A percentile compares a stretch with the other conserved stretches of the same genome.
phyloP scores from a whole-genome alignment of 1,140 invertebrate species.

The Potamilus streckersoni region DNA sequence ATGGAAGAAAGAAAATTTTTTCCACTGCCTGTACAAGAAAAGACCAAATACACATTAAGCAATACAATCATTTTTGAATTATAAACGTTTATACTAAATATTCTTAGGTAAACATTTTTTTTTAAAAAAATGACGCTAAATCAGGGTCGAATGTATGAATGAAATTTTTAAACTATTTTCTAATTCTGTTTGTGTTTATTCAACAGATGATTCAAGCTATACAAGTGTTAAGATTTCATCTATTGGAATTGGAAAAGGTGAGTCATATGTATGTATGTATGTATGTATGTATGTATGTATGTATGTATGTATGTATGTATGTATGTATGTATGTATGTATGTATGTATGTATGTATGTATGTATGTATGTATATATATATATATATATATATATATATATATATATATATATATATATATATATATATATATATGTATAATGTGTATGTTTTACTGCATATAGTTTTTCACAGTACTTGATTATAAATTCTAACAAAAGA shows the following conservation, averaged over 20 bases:
- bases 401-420: background rate
- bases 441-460: no score
- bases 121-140: background rate
- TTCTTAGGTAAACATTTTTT: background rate
- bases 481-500: no score
- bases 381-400: no score
- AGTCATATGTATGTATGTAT: slow-evolving; percentile 67
- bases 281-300: background rate
- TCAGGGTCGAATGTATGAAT: background rate
- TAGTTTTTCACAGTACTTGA: no score
- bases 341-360: background rate
- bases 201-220: slow-evolving; percentile 99
- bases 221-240: slow-evolving; percentile 99
- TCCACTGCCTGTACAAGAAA: no score
- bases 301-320: background rate
- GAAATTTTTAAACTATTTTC: background rate
- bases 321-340: background rate
- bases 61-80: no score
- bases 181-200: slow-evolving; percentile 60
- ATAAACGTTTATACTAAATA: no score
- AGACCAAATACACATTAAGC: no score
- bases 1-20: no score
- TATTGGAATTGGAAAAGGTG: slow-evolving; percentile 99
- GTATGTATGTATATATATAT: background rate
- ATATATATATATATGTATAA: background rate